These are phyloP conservation scores for Eueremaeus valkanovi DNA, from an alignment of 2,888 invertebrate species.

Conservation along the genomic window DNA sequence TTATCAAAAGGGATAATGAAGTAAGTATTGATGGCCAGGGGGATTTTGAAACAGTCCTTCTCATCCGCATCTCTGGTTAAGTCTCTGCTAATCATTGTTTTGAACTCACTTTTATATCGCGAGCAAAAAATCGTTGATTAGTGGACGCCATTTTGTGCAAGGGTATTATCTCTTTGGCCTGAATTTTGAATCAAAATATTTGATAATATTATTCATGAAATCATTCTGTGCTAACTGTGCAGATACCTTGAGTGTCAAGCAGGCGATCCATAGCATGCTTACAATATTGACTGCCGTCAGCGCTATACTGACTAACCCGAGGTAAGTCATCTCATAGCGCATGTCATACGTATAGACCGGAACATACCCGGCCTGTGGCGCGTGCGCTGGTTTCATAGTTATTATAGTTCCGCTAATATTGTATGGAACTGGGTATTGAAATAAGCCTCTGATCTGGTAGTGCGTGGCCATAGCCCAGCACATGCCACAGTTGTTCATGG, in stretches of 20 bases:
- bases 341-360: constrained; percentile 64
- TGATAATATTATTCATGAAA: not conserved
- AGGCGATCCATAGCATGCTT: constrained; percentile 76
- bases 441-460: constrained; percentile 35
- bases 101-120: constrained; percentile 62
- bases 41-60: too few species aligned
- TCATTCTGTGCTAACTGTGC: not conserved
- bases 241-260: constrained; percentile 67
- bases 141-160: constrained; percentile 67
- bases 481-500: constrained; percentile 39
- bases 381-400: constrained; percentile 33
- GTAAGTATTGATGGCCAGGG: too few species aligned
- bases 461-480: constrained; percentile 38
- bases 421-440: not conserved
- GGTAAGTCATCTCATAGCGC: constrained; percentile 69
- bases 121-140: constrained; percentile 71
- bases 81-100: too few species aligned
- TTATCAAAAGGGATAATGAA: too few species aligned
- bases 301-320: constrained; percentile 72
- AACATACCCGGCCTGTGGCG: constrained; percentile 36
- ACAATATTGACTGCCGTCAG: constrained; percentile 74
- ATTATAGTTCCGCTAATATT: constrained; percentile 25
- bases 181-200: constrained; percentile 48
- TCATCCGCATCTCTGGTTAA: too few species aligned
- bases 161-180: constrained; percentile 75